Evolutionary conservation across 2,888 invertebrate species (phyloP), one percentile per base, ranked within the genome.

Genomic region (Didymodactylos carnosus): DNA sequence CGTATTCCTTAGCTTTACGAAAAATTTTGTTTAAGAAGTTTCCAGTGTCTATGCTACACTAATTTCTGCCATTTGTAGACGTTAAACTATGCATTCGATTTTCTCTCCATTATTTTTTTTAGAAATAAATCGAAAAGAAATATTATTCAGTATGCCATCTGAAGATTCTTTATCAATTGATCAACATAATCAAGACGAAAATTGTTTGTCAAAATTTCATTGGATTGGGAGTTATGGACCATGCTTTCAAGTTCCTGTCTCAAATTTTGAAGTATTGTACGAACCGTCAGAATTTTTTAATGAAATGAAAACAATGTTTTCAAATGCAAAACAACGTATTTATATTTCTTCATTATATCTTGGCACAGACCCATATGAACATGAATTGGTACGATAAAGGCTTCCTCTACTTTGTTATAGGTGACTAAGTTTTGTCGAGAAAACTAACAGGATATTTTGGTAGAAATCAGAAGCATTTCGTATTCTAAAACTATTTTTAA

Each of bases 271-370:
- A 35, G 62, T 62, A 14, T 35, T 62, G 6, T 62, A 62, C 5
- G 62, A 62, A 35, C 62, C 62, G 35, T 19, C 19, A 2, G 62
- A 62, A 4, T 62, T 62, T 35, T 62, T 62, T 35, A 14, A 62
- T 35, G 62, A 62, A 62, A n/a, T 62, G n/a, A 62, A 62, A 19
- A 29, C 29, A 19, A 79, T 80, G 75, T 77, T 80, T n/a, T 75
- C 75, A 43, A 78, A 76, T 39, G 81, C 84, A 10, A 80, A 80
- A 75, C 77, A 78, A 46, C 79, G 85, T 73, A 81, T 86, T 49
- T 79, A 83, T 1, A 83, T 98, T 71, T 91, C 92, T 7, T 94
- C 97, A 76, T 85, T 98, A 16, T 98, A 98, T 81, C 85, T 97
- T 75, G 97, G 98, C 19, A 93, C 89, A 72, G 94, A 94, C 0